Base-by-base conservation (phyloP, 1,140 invertebrate genomes). In the Bactericera cockerelli region DNA sequence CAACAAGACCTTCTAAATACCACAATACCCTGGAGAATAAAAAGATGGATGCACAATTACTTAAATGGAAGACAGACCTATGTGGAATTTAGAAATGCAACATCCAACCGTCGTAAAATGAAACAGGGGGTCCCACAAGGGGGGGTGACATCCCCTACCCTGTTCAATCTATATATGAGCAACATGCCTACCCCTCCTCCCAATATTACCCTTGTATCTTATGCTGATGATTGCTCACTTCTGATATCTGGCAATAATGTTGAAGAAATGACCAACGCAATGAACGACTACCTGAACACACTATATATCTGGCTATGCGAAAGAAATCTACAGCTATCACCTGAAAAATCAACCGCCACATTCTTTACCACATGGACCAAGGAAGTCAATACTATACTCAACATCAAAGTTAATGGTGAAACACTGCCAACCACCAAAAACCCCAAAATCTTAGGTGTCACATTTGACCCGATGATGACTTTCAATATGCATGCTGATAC, bases 401-500 rank as follows among this genome's bases (percentile, higher is more conserved):
- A 49, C 19, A 49, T 49, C 22, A 4, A 49, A 49, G 42, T 49
- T 16, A 49, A 49, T n/a, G 42, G 42, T 6, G n/a, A 49, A 49
- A 49, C 42, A 49, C 42, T 49, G 6, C 42, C 42, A 16, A 49
- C 42, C 22, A 49, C n/a, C 4, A 49, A 49, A 49, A 49, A 49
- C 42, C 42, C 42, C 19, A 49, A 49, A 49, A 49, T 49, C 24
- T 25, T 60, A n/a, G 42, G 59, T 33, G 24, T 56, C 11, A 53
- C 22, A 1, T 26, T 59, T 19, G 39, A 59, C 10, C 26, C 39
- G 11, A 28, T 28, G 24, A 13, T 60, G 26, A 56, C 59, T 3
- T 60, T 49, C 59, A 60, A 60, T 21, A 60, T 55, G 22, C 59
- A 60, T 55, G 26, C 28, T 4, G 54, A 56, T 22, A 2, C 21